phyloP scores from a whole-genome alignment of 2,888 invertebrate genomes.

The Cheilosia scutellata region DNA sequence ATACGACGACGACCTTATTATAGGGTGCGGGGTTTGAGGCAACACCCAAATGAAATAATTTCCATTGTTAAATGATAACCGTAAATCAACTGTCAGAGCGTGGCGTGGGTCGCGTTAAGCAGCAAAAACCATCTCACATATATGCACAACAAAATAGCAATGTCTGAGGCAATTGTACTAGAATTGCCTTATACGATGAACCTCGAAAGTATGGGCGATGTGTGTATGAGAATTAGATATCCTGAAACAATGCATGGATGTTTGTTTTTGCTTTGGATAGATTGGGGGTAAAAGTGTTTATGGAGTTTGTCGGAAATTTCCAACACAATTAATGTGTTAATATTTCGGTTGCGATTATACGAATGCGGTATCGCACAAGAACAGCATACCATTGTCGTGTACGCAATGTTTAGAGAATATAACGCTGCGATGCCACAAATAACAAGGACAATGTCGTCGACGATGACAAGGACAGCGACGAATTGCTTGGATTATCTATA shows the following conservation, averaged over 20 bases:
- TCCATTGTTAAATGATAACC: slow-evolving; percentile 76
- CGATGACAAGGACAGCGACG: slow-evolving; percentile 59
- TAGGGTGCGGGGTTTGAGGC: neutral
- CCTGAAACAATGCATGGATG: slow-evolving; percentile 65
- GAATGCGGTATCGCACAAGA: slow-evolving; percentile 40
- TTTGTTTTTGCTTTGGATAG: slow-evolving; percentile 52
- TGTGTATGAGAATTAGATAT: slow-evolving; percentile 45
- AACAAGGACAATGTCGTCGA: slow-evolving; percentile 52
- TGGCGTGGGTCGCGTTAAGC: slow-evolving; percentile 42
- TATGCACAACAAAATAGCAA: slow-evolving; percentile 36
- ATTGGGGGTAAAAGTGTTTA: neutral
- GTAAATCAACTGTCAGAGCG: slow-evolving; percentile 71
- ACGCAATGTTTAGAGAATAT: slow-evolving; percentile 61
- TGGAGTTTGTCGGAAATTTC: slow-evolving; percentile 43
- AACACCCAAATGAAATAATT: slow-evolving; percentile 73
- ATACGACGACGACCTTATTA: neutral
- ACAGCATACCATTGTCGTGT: slow-evolving; percentile 37
- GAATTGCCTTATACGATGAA: slow-evolving; percentile 64
- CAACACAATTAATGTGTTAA: slow-evolving; percentile 75
- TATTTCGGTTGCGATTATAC: slow-evolving; percentile 75
- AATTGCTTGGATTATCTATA: slow-evolving; percentile 74
- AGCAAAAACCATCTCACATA: slow-evolving; percentile 56
- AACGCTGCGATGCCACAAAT: slow-evolving; percentile 36
- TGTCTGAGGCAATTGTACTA: slow-evolving; percentile 66
- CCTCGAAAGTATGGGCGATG: slow-evolving; percentile 12